These are phyloP conservation scores for Hemicrepidius hirtus DNA, from an alignment of 2,888 invertebrate species.

Conservation along the genomic window DNA sequence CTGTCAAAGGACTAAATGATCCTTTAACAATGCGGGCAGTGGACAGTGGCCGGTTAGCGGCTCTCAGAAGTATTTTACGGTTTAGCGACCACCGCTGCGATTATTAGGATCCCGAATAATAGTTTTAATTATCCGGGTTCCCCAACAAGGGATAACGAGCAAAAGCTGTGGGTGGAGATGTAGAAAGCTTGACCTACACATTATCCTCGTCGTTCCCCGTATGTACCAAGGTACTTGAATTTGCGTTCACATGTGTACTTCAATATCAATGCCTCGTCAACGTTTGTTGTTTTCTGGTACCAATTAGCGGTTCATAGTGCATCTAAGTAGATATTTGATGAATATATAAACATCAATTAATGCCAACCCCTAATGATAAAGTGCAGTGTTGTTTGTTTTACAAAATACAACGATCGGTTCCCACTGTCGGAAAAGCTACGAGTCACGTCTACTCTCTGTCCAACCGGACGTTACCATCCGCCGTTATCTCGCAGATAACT, in stretches of 20 bases:
- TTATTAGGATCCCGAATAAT: conserved; percentile 58
- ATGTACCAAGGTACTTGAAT: conserved; percentile 11
- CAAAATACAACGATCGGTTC: conserved; percentile 20
- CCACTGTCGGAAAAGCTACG: conserved; percentile 30
- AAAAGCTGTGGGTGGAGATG: conserved; percentile 14
- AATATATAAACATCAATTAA: conserved; percentile 63
- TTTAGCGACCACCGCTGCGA: conserved; percentile 55
- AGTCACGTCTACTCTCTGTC: conserved; percentile 17
- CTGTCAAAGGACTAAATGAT: conserved; percentile 69
- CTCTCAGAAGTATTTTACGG: conserved; percentile 56
- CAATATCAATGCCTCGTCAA: conserved; percentile 14
- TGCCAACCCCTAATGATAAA: conserved; percentile 51
- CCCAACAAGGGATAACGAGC: conserved; percentile 26
- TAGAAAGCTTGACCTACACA: conserved; percentile 16
- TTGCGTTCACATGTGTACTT: conserved; percentile 10
- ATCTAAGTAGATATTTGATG: conserved; percentile 58
- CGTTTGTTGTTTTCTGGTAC: conserved; percentile 49
- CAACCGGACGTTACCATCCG: conserved; percentile 45
- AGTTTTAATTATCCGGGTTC: conserved; percentile 61
- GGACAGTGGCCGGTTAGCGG: conserved; percentile 60
- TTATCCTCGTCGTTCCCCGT: conserved; percentile 10
- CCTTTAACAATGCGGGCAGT: conserved; percentile 68
- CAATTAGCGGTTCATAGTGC: conserved; percentile 60
- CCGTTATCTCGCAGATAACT: conserved; percentile 66
- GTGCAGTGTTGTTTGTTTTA: conserved; percentile 42